Evolutionary conservation across 92 coral and sea anemone genomes (phyloP).

Genomic region (Muricea muricata): DNA sequence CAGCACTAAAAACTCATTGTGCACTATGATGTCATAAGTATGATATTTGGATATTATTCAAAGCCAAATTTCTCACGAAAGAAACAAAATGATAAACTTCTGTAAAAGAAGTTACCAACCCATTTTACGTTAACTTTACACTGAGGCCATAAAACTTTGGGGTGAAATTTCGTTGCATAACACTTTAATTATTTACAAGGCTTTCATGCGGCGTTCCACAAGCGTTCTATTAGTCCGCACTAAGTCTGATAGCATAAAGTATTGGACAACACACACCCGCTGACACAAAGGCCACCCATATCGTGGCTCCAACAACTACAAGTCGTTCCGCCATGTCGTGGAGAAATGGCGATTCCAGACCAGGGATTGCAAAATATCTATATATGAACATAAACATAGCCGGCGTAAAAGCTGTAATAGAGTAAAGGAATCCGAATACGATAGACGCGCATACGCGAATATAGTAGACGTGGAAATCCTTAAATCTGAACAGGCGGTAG

Average conservation of each 20-base stretch:
- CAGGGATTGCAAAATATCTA: slow-evolving; percentile 83
- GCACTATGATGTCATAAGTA: too few species aligned
- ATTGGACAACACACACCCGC: slow-evolving; percentile 88
- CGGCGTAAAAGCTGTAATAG: slow-evolving; percentile 80
- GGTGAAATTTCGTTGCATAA: too few species aligned
- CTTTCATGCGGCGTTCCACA: too few species aligned
- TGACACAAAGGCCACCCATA: slow-evolving; percentile 77
- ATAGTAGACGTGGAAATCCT: slow-evolving; percentile 78
- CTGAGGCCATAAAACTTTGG: too few species aligned
- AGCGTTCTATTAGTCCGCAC: slow-evolving; percentile 7
- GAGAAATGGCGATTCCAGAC: slow-evolving; percentile 73
- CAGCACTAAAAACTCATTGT: too few species aligned
- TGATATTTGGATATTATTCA: too few species aligned
- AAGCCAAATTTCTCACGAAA: too few species aligned
- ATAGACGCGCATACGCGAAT: slow-evolving; percentile 85
- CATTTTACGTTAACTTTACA: too few species aligned
- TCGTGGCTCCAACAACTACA: slow-evolving; percentile 82
- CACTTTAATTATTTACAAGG: too few species aligned
- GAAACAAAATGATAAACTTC: too few species aligned
- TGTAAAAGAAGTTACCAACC: too few species aligned
- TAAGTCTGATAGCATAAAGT: slow-evolving; percentile 75
- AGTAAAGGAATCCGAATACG: slow-evolving; percentile 85
- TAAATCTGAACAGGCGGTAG: slow-evolving; percentile 91
- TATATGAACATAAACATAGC: slow-evolving; percentile 85
- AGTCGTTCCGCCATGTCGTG: slow-evolving; percentile 74